phyloP scores from a whole-genome alignment of 2,113 vertebrate genomes.

The Mirza zaza region DNA sequence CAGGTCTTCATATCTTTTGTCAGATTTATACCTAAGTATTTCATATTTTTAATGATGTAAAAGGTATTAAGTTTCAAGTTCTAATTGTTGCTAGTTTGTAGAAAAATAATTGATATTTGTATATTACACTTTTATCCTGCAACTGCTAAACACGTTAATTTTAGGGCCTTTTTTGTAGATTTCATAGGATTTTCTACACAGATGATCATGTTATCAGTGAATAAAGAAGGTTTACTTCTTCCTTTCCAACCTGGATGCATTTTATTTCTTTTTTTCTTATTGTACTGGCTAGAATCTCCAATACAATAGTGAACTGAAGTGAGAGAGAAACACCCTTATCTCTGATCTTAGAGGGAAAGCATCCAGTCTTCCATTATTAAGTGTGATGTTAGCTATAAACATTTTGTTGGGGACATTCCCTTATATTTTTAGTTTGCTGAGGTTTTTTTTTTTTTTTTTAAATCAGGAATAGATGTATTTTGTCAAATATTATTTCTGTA shows the following conservation, averaged over 20 bases:
- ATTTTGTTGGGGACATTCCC: neutral
- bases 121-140: neutral
- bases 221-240: neutral
- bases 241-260: neutral
- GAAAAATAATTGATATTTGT: neutral
- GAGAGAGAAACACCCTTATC: neutral
- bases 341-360: neutral
- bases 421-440: neutral
- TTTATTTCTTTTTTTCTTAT: neutral
- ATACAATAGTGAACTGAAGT: neutral
- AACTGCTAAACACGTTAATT: neutral
- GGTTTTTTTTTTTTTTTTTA: neutral
- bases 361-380: neutral
- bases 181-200: neutral
- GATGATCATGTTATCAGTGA: neutral
- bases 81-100: neutral
- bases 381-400: neutral
- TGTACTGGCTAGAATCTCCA: neutral
- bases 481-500: neutral
- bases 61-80: neutral
- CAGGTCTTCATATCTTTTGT: neutral
- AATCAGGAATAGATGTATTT: conserved; percentile 3
- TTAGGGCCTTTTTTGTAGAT: neutral
- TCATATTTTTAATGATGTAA: neutral
- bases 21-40: neutral